Evolutionary conservation across 2,113 vertebrate species (phyloP), one percentile per base, ranked within the genome.

Genomic region (Sceloporus tristichus): DNA sequence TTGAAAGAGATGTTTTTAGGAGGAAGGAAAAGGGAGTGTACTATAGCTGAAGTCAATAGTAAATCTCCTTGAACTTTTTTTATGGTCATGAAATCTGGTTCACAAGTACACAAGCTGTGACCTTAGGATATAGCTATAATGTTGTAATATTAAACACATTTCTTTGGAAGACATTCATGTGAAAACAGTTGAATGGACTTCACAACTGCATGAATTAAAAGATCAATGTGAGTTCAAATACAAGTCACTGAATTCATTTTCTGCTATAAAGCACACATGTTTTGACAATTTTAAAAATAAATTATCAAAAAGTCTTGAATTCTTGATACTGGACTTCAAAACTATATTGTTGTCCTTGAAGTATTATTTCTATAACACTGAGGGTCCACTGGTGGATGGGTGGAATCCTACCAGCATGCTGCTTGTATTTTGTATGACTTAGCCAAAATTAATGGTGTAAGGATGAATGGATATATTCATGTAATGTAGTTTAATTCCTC

Each of bases 401-500:
- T 54, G 23, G 38, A 6, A 48, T 80, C 68, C 16, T 82, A 79
- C 54, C 0, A 9, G 86, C 90, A 48, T 21, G 11, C 2, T 85
- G 13, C 11, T n/a, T 84, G 85, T 54, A 7, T 59, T 53, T 87
- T 0, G n/a, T 54, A 79, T 29, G 80, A 82, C 21, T 11, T 53
- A 83, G 59, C 68, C 21, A 16, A 70, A 10, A 53, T 48, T n/a
- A 75, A 66, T 8, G 0, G 66, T 66, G 65, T 73, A 25, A 34
- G 38, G 48, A 48, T 82, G 9, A 38, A 42, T 23, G 23, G 40
- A 38, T 86, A 40, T 79, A 70, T 79, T 87, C 21, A 87, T 82
- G 94, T 84, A 21, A 88, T 90, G 88, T 62, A 6, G 21, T 73
- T 89, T 85, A 2, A 73, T 85, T 10, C 25, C 62, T 2, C 7